A percentile compares a stretch with the other conserved stretches of the same genome.
Conservation (phyloP, 2,113 vertebrate genomes). For the Meriones unguiculatus region DNA sequence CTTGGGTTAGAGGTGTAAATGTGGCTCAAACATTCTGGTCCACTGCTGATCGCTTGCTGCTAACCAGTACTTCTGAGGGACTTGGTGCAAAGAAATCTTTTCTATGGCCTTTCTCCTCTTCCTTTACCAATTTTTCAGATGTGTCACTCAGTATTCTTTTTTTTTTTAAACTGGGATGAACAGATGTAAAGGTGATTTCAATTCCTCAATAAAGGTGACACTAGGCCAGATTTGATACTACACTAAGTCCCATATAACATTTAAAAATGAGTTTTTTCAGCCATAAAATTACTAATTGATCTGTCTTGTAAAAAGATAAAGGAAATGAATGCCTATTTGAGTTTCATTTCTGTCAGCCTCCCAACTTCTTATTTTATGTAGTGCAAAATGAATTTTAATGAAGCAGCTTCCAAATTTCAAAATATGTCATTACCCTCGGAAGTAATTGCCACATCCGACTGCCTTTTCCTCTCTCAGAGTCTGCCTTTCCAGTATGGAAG, state of each 20-base stretch:
- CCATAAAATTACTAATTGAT: constrained; percentile 89
- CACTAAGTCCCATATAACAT: constrained; percentile 75
- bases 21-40: constrained; percentile 5
- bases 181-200: constrained; percentile 74
- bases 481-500: constrained; percentile 74
- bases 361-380: constrained; percentile 85
- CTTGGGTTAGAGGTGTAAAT: constrained; percentile 64
- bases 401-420: constrained; percentile 84
- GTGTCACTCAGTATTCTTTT: neutral
- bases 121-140: constrained; percentile 55
- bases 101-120: constrained; percentile 24
- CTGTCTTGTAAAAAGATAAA: constrained; percentile 89
- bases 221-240: constrained; percentile 84
- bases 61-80: constrained; percentile 29
- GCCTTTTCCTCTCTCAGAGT: constrained; percentile 78
- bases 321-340: constrained; percentile 85
- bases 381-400: constrained; percentile 86
- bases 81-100: constrained; percentile 67
- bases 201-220: constrained; percentile 84
- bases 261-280: constrained; percentile 87
- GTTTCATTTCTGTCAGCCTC: constrained; percentile 86
- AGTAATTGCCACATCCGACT: constrained; percentile 82
- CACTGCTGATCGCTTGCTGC: neutral
- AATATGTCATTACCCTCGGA: constrained; percentile 82
- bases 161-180: constrained; percentile 42